These are phyloP conservation scores for Prunella strophiata DNA, from an alignment of 2,797 vertebrate species.

Conservation along the genomic window DNA sequence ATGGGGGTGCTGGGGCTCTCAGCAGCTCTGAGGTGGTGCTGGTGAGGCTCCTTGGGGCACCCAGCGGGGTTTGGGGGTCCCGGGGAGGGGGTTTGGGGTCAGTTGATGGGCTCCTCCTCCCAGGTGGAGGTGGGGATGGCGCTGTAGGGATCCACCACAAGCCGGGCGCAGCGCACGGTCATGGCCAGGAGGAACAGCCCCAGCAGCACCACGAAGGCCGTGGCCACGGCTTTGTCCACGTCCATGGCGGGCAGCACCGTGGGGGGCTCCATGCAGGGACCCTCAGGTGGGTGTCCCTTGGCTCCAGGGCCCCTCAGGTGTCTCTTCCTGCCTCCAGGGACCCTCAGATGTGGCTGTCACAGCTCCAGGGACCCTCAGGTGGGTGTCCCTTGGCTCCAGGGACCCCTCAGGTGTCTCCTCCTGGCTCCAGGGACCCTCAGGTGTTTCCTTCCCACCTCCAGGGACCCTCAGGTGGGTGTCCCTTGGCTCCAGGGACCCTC, in stretches of 20 bases:
- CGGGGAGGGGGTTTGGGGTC: accelerated
- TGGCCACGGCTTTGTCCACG: constrained; percentile 87
- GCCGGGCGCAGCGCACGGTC: constrained; percentile 86
- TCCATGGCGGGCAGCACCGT: constrained; percentile 57
- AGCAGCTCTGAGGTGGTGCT: background rate
- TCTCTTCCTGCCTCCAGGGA: too few relatives aligned
- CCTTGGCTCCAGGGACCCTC: background rate
- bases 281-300: background rate
- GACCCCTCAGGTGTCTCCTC: background rate
- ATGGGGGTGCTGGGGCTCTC: accelerated
- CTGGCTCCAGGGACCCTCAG: too few relatives aligned
- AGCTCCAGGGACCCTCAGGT: background rate
- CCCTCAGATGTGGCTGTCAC: too few relatives aligned
- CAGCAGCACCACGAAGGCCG: constrained; percentile 83
- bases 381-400: too few relatives aligned
- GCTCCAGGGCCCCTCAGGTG: too few relatives aligned
- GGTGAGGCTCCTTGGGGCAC: too few relatives aligned
- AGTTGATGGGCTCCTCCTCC: constrained; percentile 81
- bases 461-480: background rate
- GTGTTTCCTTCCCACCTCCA: too few relatives aligned
- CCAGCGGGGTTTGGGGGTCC: background rate
- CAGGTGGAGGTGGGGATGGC: constrained; percentile 87
- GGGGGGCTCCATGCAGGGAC: constrained; percentile 42
- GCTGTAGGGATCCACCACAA: constrained; percentile 88
- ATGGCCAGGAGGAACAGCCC: constrained; percentile 86